A percentile compares a stretch with the other conserved stretches of the same genome.
These are phyloP conservation scores for Ciconia stormi DNA, from an alignment of 2,113 vertebrate species.

Conservation along the genomic window DNA sequence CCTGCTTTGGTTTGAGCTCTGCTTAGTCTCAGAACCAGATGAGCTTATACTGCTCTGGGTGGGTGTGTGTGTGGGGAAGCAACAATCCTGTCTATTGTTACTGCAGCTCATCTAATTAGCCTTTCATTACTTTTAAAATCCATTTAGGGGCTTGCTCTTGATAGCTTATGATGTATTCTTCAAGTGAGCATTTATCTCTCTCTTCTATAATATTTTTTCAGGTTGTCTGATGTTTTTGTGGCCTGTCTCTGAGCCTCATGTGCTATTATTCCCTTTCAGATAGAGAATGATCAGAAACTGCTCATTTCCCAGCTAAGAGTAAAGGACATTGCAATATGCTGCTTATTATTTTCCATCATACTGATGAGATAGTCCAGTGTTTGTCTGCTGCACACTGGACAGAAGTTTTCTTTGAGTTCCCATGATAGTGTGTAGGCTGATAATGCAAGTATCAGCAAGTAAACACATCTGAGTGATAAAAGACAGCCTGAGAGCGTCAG, in stretches of 20 bases:
- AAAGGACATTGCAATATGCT: neutral
- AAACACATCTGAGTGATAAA: neutral
- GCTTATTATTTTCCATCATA: neutral
- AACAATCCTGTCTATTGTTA: neutral
- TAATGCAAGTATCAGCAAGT: neutral
- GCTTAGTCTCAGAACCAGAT: neutral
- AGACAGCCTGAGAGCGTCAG: neutral
- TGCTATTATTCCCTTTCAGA: neutral
- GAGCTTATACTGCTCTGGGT: neutral
- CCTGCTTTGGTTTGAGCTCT: neutral
- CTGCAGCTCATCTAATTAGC: neutral
- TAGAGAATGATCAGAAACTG: neutral
- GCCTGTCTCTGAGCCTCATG: neutral
- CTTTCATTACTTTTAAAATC: neutral
- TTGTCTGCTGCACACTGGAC: neutral
- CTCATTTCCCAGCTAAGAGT: neutral
- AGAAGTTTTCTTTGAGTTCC: neutral
- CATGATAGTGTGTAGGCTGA: neutral
- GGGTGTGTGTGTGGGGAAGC: neutral
- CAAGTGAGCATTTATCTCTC: neutral
- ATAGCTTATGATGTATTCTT: neutral
- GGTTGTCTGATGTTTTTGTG: neutral
- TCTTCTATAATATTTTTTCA: neutral
- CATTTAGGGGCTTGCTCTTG: neutral
- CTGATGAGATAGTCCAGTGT: neutral